Base-by-base conservation (phyloP, 2,888 invertebrate species). In the Stenoptilia bipunctidactyla region DNA sequence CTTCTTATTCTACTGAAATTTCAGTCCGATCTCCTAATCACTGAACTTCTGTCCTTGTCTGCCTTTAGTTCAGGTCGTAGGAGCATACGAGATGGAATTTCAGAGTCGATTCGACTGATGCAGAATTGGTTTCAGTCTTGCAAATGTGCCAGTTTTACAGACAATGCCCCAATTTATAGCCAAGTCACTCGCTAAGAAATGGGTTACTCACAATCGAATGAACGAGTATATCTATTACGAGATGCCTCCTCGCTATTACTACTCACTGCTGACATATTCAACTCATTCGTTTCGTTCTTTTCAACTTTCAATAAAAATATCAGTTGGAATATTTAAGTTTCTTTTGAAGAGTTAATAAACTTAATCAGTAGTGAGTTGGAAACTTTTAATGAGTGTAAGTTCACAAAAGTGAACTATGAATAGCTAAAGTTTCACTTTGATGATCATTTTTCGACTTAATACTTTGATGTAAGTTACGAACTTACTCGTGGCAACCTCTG, bases 91-190 rank as follows among this genome's bases (percentile, higher is more conserved):
- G 61, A 64, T 36, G 40, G 47, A 46, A 41, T 47, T 49, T 44
- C 41, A 41, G 39, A 47, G 45, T 47, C 51, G 56, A 49, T 59
- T 52, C 43, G 52, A 49, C 50, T 51, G 65, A 72, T 68, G 67
- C 70, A 74, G 72, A 76, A 77, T 76, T 52, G 57, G 58, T 57
- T 57, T 55, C 64, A 67, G 69, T 68, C 66, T 54, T 56, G 65
- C 69, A 67, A 72, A 64, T 68, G 80, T 72, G 79, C 82, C 69
- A 80, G 83, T 74, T 82, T 75, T 76, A 64, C 80, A 80, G 80
- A 83, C 83, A 83, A 82, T 82, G 82, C 71, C 76, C 83, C 74
- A 83, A 82, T 83, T 83, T 82, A 80, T 79, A 80, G 70, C 79
- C 80, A 76, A 82, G 80, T 82, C 82, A 80, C 71, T 69, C 65